Base-by-base conservation (phyloP, 2,888 invertebrate species). In the Ormyrus pomaceus region DNA sequence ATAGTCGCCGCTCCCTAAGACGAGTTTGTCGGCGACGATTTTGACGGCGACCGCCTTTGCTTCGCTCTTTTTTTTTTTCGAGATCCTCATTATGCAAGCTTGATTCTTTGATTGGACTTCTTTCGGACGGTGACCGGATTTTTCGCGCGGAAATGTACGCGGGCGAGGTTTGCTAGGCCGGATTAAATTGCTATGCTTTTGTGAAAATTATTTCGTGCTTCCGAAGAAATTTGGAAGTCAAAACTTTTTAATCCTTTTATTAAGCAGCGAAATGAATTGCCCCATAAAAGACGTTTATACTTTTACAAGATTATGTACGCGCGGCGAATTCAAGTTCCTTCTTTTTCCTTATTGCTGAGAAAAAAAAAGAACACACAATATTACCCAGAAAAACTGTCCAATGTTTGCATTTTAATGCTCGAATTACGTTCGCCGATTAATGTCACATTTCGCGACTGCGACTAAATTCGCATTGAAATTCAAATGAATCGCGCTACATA, bases 371-470 rank as follows among this genome's bases (percentile, higher is more conserved):
- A 55, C 19, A 58, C 58, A 71, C 8, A 61, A 19, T 19, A 19
- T 19, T 19, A 19, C 19, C 19, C 19, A 19, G 19, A 19, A 19
- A 50, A 66, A 48, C 10, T 13, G 19, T 3, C 51, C 46, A 68
- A n/a, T 13, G 45, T 11, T 13, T 58, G 59, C 6, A 61, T 75
- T 53, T 68, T 61, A 68, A 66, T 62, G 55, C 6, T 8, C 10
- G 51, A 77, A 75, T 77, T 50, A 50, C 56, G 64, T 77, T 19
- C 8, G n/a, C 64, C 69, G 50, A 77, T 77, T 77, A 76, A 62
- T 9, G 62, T 70, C 13, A 48, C 13, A 69, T 65, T 11, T 65
- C 11, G 11, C 0, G n/a, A 11, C 50, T 3, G 53, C 11, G 58
- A 65, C 8, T 34, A 6, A 48, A 5, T 19, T 51, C n/a, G 62